These are phyloP conservation scores for Pammene fasciana DNA, from an alignment of 2,888 invertebrate species.

Conservation along the genomic window DNA sequence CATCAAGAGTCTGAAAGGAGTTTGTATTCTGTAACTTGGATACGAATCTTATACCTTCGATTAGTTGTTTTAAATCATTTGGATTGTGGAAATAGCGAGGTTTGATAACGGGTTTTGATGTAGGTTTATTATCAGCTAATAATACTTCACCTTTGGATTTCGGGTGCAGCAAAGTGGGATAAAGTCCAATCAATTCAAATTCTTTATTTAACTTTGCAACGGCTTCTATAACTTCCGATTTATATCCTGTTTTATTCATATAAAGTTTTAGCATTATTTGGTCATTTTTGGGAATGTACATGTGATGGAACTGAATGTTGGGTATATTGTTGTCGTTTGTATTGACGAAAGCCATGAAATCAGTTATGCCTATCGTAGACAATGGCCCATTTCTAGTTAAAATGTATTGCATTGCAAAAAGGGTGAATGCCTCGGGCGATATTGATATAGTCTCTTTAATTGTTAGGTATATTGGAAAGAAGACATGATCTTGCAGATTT, in stretches of 20 bases:
- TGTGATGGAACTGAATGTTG: conserved; percentile 78
- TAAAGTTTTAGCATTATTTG: conserved; percentile 50
- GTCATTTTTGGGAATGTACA: conserved; percentile 56
- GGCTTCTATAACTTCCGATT: conserved; percentile 54
- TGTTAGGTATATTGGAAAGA: conserved; percentile 57
- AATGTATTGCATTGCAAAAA: conserved; percentile 73
- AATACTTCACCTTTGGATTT: conserved; percentile 82
- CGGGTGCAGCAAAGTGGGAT: conserved; percentile 71
- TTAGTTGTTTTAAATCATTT: conserved; percentile 76
- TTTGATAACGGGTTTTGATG: conserved; percentile 82
- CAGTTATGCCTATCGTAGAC: conserved; percentile 66
- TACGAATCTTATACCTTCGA: conserved; percentile 66
- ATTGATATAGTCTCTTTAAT: conserved; percentile 47
- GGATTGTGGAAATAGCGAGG: conserved; percentile 84
- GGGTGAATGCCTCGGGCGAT: conserved; percentile 49
- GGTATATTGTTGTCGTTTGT: conserved; percentile 74
- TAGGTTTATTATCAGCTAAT: conserved; percentile 76
- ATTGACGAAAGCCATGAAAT: conserved; percentile 79
- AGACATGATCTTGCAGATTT: conserved; percentile 80
- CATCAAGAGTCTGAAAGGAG: conserved; percentile 62
- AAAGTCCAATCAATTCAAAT: conserved; percentile 63
- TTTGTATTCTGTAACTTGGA: conserved; percentile 65
- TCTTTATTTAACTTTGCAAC: conserved; percentile 56
- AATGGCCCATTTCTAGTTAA: conserved; percentile 74
- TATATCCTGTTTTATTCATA: conserved; percentile 56